These are phyloP conservation scores for Teleogryllus occipitalis DNA, from an alignment of 1,140 invertebrate species.

Conservation along the genomic window DNA sequence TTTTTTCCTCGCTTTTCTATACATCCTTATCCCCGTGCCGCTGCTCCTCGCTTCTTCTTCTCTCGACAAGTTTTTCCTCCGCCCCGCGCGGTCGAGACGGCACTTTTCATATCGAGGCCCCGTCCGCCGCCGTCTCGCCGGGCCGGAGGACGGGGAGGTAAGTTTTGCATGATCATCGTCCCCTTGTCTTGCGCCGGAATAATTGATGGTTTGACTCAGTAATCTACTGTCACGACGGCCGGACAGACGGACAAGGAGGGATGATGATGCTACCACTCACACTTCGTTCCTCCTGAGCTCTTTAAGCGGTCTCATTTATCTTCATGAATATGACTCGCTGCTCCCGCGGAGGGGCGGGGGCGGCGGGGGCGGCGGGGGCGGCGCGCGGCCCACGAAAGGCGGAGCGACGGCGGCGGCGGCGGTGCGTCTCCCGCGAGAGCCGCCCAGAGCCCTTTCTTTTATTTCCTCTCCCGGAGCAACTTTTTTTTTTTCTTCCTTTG, in stretches of 20 bases:
- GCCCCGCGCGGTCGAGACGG: background rate
- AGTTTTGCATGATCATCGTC: slow-evolving; percentile 16
- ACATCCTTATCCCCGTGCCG: slow-evolving; percentile 1
- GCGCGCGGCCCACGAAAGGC: too few species aligned
- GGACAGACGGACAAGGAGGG: background rate
- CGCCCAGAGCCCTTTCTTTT: too few species aligned
- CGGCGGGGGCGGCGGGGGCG: too few species aligned
- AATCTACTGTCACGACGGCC: slow-evolving; percentile 9
- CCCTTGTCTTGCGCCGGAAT: slow-evolving; percentile 13
- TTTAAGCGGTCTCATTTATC: background rate
- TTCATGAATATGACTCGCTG: background rate
- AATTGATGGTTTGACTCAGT: slow-evolving; percentile 16
- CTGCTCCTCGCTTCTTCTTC: background rate
- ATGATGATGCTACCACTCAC: background rate
- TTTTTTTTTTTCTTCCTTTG: too few species aligned
- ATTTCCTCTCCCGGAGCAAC: too few species aligned
- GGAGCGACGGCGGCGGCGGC: too few species aligned
- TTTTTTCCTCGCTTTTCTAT: background rate
- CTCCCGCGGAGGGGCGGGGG: background rate
- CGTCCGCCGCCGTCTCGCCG: slow-evolving; percentile 4
- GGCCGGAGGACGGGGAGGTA: background rate
- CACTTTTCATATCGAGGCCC: background rate
- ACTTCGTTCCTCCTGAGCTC: background rate
- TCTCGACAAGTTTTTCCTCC: background rate
- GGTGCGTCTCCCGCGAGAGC: too few species aligned